Evolutionary conservation across 1,140 invertebrate genomes (phyloP).

Genomic region (Drosophila ohnishii): DNA sequence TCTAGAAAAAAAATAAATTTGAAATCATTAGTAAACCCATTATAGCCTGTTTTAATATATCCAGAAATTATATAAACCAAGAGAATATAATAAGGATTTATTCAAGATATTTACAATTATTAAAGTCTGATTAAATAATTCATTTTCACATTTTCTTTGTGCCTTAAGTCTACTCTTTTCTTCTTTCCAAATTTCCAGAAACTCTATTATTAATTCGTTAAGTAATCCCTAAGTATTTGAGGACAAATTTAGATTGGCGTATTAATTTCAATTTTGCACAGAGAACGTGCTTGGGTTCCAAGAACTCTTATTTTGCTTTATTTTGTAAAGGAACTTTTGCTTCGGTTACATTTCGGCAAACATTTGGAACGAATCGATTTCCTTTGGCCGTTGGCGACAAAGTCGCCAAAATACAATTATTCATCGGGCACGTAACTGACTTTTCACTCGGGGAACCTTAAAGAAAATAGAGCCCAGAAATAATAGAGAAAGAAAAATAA

Average conservation of each 20-base stretch:
- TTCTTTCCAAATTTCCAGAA: background rate
- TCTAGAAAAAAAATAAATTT: background rate
- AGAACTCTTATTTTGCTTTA: constrained; percentile 25
- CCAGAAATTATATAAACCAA: background rate
- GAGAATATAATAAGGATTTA: background rate
- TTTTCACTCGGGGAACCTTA: constrained; percentile 7
- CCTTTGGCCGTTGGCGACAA: constrained; percentile 53
- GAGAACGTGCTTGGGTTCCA: constrained; percentile 33
- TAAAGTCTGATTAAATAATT: background rate
- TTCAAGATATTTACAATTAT: background rate
- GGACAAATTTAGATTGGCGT: constrained; percentile 68
- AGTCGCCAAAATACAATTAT: constrained; percentile 61
- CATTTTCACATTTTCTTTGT: background rate
- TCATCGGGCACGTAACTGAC: constrained; percentile 47
- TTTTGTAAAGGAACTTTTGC: constrained; percentile 49
- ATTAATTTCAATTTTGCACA: constrained; percentile 75
- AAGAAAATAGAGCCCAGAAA: constrained; percentile 20
- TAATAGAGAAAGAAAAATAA: constrained; percentile 26
- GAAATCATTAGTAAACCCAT: too few relatives aligned
- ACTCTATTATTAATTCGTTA: constrained; percentile 35
- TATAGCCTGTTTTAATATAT: background rate
- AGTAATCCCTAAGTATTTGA: constrained; percentile 24
- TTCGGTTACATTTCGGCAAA: constrained; percentile 49
- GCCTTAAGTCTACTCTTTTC: background rate
- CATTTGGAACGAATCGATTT: constrained; percentile 76